These are phyloP conservation scores for Tangara arthus DNA, from an alignment of 2,797 vertebrate genomes.

Conservation along the genomic window DNA sequence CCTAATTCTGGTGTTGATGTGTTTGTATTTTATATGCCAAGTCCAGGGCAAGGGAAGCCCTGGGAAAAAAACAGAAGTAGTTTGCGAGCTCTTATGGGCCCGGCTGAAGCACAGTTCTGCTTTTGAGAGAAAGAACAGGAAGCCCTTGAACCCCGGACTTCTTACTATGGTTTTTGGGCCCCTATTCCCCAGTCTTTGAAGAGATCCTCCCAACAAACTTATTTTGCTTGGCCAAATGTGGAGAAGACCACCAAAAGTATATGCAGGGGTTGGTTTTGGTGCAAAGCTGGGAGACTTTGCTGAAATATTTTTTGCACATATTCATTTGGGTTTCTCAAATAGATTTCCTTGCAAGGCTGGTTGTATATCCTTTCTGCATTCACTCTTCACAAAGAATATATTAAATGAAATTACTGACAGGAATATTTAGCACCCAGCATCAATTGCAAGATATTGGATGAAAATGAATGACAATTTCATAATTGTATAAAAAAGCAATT, in stretches of 20 bases:
- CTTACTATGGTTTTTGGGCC: rapidly evolving
- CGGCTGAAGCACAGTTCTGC: neutral
- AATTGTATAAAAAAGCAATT: neutral
- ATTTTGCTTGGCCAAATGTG: neutral
- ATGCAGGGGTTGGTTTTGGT: neutral
- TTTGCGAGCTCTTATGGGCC: neutral
- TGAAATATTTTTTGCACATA: neutral
- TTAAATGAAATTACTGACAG: slow-evolving; percentile 9
- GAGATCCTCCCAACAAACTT: neutral
- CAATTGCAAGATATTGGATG: neutral
- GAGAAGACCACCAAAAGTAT: neutral
- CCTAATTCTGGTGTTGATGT: neutral
- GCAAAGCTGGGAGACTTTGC: neutral
- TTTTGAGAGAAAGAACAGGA: neutral
- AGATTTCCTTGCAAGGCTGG: neutral
- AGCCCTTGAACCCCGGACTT: neutral
- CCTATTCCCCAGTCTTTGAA: neutral
- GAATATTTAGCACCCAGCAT: slow-evolving; percentile 12
- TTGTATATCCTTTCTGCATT: neutral
- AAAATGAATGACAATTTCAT: neutral
- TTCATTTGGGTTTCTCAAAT: neutral
- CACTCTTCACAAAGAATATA: neutral
- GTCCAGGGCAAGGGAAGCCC: neutral
- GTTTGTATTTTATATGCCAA: neutral
- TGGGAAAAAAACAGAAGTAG: neutral